phyloP scores from a whole-genome alignment of 2,888 invertebrate species.

The Catocala fraxini region DNA sequence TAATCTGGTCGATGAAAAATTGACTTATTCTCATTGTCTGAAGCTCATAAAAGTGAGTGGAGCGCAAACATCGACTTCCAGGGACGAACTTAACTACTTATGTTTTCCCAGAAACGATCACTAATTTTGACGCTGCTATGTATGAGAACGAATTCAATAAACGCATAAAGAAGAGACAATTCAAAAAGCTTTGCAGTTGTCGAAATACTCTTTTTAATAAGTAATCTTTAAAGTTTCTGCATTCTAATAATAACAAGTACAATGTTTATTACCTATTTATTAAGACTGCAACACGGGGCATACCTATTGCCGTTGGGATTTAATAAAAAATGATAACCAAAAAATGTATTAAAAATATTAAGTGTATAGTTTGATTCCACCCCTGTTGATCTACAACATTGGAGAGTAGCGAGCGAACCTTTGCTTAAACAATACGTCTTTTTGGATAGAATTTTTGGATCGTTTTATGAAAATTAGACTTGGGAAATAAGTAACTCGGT shows the following conservation, averaged over 20 bases:
- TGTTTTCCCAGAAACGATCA: constrained; percentile 6
- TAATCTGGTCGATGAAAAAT: constrained; percentile 79
- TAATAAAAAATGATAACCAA: not conserved
- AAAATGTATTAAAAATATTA: not conserved
- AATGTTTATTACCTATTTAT: no score
- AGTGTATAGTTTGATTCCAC: constrained; percentile 21
- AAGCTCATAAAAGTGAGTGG: constrained; percentile 76
- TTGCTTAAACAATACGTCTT: constrained; percentile 60
- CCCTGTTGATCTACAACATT: constrained; percentile 37
- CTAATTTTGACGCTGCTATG: not conserved
- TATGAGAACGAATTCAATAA: not conserved
- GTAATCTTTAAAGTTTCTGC: no score
- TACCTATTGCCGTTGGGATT: no score
- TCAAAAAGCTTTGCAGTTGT: no score
- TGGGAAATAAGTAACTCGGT: constrained; percentile 54
- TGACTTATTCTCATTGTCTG: constrained; percentile 65
- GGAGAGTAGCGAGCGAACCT: constrained; percentile 52
- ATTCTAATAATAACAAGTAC: no score
- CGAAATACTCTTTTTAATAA: no score
- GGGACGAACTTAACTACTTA: constrained; percentile 41
- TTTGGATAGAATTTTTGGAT: constrained; percentile 54
- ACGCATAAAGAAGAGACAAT: not conserved
- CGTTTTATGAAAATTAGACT: constrained; percentile 72
- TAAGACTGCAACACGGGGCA: no score
- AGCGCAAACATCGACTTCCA: constrained; percentile 62